Conservation (phyloP, 2,113 vertebrate genomes). For the Istiophorus platypterus region DNA sequence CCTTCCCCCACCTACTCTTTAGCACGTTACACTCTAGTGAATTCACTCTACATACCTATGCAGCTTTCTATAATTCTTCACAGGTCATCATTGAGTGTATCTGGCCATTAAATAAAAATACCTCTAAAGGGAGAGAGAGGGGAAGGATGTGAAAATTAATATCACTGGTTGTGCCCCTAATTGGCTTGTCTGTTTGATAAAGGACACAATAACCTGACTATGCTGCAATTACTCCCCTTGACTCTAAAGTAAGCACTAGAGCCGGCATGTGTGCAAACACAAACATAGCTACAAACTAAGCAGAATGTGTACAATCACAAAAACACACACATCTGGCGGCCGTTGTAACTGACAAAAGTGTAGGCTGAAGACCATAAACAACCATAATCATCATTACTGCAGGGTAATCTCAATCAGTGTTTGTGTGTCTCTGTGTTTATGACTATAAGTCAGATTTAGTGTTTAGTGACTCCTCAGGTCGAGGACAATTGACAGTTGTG, state of each 20-base stretch:
- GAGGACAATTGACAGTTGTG: conserved; percentile 73
- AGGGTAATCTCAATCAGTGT: conserved; percentile 64
- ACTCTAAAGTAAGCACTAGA: conserved; percentile 33
- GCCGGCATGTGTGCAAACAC: conserved; percentile 8
- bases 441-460: conserved; percentile 71
- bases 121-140: conserved; percentile 26
- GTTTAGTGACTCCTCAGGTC: conserved; percentile 63
- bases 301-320: conserved; percentile 17
- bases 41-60: conserved; percentile 60
- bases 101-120: conserved; percentile 76
- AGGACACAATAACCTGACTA: conserved; percentile 71
- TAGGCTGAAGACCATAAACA: conserved; percentile 70
- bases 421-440: conserved; percentile 41
- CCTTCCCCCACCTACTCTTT: conserved; percentile 37
- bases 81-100: conserved; percentile 69
- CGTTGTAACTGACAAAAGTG: conserved; percentile 64
- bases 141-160: conserved; percentile 68
- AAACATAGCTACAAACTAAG: conserved; percentile 12
- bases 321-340: conserved; percentile 46
- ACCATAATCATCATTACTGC: conserved; percentile 74
- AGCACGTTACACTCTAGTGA: conserved; percentile 63
- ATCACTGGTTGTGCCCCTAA: conserved; percentile 75
- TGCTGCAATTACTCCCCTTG: conserved; percentile 38
- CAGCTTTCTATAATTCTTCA: conserved; percentile 63
- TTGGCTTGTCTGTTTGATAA: conserved; percentile 78